Conservation (phyloP, 2,797 vertebrate species). For the Poecilia wingei region DNA sequence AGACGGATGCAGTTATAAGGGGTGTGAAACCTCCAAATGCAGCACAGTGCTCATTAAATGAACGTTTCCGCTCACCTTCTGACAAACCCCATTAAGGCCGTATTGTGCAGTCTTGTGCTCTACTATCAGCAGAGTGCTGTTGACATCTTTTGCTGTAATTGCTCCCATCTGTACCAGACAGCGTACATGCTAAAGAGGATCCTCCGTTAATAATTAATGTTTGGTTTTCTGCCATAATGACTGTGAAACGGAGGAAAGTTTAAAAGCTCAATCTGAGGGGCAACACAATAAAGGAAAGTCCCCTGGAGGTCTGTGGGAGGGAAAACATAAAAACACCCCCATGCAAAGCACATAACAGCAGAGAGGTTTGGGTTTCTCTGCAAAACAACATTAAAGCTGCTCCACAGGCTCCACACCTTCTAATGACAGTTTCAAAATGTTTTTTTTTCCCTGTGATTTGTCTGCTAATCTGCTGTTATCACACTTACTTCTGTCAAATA, state of each 20-base stretch:
- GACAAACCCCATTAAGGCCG: constrained; percentile 19
- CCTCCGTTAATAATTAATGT: constrained; percentile 35
- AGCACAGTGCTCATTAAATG: constrained; percentile 22
- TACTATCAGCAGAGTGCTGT: constrained; percentile 16
- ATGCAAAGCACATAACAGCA: background rate
- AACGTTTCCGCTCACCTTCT: constrained; percentile 18
- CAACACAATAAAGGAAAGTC: constrained; percentile 4
- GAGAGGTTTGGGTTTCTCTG: background rate
- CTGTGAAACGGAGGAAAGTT: background rate
- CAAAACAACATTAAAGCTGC: background rate
- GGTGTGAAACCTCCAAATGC: background rate
- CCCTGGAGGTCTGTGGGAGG: constrained; percentile 6
- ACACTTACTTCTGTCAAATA: constrained; percentile 1
- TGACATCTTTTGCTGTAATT: constrained; percentile 38
- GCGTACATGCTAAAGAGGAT: background rate
- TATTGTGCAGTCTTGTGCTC: background rate
- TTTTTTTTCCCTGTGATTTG: background rate
- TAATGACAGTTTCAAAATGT: constrained; percentile 3
- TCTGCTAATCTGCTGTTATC: constrained; percentile 21
- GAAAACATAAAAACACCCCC: constrained; percentile 3
- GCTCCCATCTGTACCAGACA: constrained; percentile 8
- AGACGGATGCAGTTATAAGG: background rate
- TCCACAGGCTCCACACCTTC: background rate
- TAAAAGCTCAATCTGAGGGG: constrained; percentile 12
- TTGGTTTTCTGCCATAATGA: constrained; percentile 3